Evolutionary conservation across 2,113 vertebrate genomes (phyloP).

Genomic region (Zosterops hypoxanthus): DNA sequence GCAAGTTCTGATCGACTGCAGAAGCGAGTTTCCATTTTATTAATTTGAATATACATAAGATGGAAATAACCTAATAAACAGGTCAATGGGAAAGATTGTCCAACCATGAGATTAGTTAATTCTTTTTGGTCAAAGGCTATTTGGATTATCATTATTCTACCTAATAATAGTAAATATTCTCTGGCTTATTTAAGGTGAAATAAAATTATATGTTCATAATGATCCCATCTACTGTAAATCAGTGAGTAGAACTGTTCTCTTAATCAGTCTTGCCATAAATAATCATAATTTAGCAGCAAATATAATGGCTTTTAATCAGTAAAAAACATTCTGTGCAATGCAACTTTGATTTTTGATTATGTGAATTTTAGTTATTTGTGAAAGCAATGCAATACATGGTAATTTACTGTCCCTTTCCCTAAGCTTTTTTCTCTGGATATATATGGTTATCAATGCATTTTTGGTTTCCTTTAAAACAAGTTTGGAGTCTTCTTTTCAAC

Average conservation of each 20-base stretch:
- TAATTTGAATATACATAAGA: background rate
- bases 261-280: background rate
- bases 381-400: background rate
- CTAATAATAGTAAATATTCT: background rate
- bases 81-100: background rate
- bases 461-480: background rate
- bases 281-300: background rate
- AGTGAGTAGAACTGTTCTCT: background rate
- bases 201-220: background rate
- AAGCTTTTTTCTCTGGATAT: background rate
- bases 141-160: background rate
- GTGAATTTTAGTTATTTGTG: background rate
- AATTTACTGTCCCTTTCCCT: background rate
- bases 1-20: background rate
- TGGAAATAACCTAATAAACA: background rate
- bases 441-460: background rate
- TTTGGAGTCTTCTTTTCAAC: background rate
- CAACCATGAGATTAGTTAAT: background rate
- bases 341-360: background rate
- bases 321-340: background rate
- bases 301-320: background rate
- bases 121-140: background rate
- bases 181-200: background rate
- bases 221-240: background rate
- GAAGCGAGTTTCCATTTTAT: background rate